phyloP scores from a whole-genome alignment of 1,140 invertebrate species.

The Drosophila mojavensis region DNA sequence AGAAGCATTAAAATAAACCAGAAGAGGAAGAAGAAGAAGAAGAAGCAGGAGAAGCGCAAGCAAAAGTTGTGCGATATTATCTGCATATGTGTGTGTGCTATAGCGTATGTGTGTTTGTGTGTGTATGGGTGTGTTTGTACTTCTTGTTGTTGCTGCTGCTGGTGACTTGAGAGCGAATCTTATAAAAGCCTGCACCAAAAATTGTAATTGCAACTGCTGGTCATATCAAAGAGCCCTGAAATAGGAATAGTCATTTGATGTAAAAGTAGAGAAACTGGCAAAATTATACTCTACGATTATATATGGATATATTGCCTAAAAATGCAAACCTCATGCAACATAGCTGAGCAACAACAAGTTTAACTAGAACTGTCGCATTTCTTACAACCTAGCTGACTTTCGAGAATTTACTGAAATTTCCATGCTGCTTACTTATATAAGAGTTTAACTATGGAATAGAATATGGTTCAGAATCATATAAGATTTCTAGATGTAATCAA shows the following conservation, averaged over 20 bases:
- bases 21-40: constrained; percentile 6
- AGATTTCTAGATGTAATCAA: no score
- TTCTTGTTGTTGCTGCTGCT: constrained; percentile 25
- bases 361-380: no score
- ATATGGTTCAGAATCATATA: no score
- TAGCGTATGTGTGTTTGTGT: constrained; percentile 6
- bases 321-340: no score
- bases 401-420: no score
- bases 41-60: constrained; percentile 1
- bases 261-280: no score
- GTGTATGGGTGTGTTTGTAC: constrained; percentile 20
- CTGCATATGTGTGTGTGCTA: constrained; percentile 25
- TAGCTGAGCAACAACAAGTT: no score
- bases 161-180: constrained; percentile 22
- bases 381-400: no score
- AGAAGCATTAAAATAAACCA: constrained; percentile 72
- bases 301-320: no score
- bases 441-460: no score
- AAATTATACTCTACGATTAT: no score
- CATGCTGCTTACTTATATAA: no score
- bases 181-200: constrained; percentile 23
- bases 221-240: constrained; percentile 5
- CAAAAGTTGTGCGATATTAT: constrained; percentile 72
- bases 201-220: neutral
- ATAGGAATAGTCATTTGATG: neutral